Percentiles rank a stretch among this genome's conserved stretches.
phyloP scores from a whole-genome alignment of 1,140 invertebrate genomes.

The Hetaerina americana region DNA sequence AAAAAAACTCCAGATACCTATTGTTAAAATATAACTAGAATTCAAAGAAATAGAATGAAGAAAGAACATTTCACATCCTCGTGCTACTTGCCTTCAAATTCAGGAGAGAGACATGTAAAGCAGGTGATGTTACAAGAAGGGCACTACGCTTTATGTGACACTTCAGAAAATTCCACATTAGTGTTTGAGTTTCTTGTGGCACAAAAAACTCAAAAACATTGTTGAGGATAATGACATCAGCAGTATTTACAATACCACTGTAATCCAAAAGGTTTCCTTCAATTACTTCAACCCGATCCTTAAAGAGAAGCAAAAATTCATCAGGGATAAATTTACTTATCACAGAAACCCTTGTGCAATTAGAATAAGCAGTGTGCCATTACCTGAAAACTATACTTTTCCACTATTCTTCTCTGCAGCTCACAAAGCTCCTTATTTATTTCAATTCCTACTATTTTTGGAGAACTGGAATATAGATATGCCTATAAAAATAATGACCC shows the following conservation, averaged over 20 bases:
- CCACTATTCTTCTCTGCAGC: slow-evolving; percentile 43
- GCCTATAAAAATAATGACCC: slow-evolving; percentile 36
- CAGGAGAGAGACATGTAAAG: slow-evolving; percentile 35
- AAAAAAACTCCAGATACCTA: no score
- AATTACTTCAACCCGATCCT: slow-evolving; percentile 40
- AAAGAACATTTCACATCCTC: no score
- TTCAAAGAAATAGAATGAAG: no score
- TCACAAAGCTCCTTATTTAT: slow-evolving; percentile 52
- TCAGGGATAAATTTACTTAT: not conserved
- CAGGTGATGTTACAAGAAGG: slow-evolving; percentile 41
- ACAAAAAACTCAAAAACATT: slow-evolving; percentile 55
- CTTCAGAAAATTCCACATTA: slow-evolving; percentile 46
- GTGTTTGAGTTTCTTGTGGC: slow-evolving; percentile 34
- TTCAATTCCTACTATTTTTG: slow-evolving; percentile 51
- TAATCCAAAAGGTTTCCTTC: slow-evolving; percentile 41
- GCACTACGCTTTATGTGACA: slow-evolving; percentile 38
- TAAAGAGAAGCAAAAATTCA: slow-evolving; percentile 19
- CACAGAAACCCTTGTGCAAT: not conserved
- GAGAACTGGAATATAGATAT: slow-evolving; percentile 43
- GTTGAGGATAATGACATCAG: slow-evolving; percentile 45
- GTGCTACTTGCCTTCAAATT: slow-evolving; percentile 34
- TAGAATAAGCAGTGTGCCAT: not conserved
- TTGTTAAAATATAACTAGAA: no score
- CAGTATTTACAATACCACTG: slow-evolving; percentile 35
- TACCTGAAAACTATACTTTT: slow-evolving; percentile 33